A percentile compares a stretch with the other conserved stretches of the same genome.
These are phyloP conservation scores for Melipona beecheii DNA, from an alignment of 2,888 invertebrate genomes.

Conservation along the genomic window DNA sequence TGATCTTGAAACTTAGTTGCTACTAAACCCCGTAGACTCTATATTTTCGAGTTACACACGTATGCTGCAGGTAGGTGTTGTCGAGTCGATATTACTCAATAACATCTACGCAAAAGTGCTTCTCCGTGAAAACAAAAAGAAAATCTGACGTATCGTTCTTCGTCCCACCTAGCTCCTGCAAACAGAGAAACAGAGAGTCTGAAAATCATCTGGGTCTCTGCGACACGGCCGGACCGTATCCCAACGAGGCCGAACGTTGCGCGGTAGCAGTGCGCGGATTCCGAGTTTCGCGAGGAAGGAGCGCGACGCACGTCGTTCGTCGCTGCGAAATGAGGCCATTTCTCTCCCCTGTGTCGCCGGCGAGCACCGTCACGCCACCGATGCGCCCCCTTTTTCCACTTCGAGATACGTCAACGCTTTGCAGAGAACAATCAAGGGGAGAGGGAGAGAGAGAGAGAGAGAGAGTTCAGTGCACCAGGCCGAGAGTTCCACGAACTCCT, in stretches of 20 bases:
- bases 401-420: slow-evolving; percentile 76
- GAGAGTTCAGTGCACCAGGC: slow-evolving; percentile 77
- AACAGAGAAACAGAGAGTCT: too few relatives aligned
- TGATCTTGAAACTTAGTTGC: too few relatives aligned
- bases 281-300: slow-evolving; percentile 57
- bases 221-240: background rate
- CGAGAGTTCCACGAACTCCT: slow-evolving; percentile 72
- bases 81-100: too few relatives aligned
- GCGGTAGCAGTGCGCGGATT: slow-evolving; percentile 49
- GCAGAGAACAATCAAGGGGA: slow-evolving; percentile 79
- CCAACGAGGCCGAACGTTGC: slow-evolving; percentile 39
- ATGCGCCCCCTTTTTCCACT: slow-evolving; percentile 71
- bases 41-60: too few relatives aligned
- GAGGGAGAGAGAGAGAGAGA: background rate
- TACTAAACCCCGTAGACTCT: too few relatives aligned
- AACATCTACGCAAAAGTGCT: too few relatives aligned
- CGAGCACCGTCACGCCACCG: slow-evolving; percentile 48
- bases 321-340: slow-evolving; percentile 77
- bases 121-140: too few relatives aligned
- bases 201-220: background rate
- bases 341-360: slow-evolving; percentile 63
- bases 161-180: too few relatives aligned
- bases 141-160: too few relatives aligned
- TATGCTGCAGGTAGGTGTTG: too few relatives aligned
- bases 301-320: slow-evolving; percentile 60